Evolutionary conservation across 2,888 invertebrate genomes (phyloP).

Genomic region (Acronicta psi): DNA sequence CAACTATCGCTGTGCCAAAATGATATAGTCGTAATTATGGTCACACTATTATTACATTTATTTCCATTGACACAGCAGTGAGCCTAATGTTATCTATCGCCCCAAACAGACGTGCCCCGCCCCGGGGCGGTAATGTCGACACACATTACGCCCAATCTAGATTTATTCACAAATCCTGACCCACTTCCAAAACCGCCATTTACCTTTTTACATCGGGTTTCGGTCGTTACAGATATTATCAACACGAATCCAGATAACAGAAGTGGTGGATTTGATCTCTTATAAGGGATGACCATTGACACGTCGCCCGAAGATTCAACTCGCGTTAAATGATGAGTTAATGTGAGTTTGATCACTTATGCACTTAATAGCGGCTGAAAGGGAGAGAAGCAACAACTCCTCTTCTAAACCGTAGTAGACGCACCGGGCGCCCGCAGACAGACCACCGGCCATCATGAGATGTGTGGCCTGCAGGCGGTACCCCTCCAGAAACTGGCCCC

Average conservation of each 20-base stretch:
- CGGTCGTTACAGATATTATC: conserved; percentile 55
- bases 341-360: no score
- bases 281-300: conserved; percentile 23
- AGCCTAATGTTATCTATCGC: conserved; percentile 49
- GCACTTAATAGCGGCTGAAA: no score
- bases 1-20: not conserved
- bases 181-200: conserved; percentile 69
- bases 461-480: no score
- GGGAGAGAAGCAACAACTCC: no score
- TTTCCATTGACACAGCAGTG: conserved; percentile 43
- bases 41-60: conserved; percentile 47
- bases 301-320: not conserved
- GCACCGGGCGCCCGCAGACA: no score
- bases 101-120: conserved; percentile 41
- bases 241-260: conserved; percentile 42
- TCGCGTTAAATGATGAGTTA: not conserved
- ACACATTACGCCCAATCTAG: conserved; percentile 74
- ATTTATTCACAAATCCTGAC: conserved; percentile 77
- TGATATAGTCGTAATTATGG: conserved; percentile 27
- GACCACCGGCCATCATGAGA: no score
- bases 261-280: conserved; percentile 27
- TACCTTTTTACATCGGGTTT: conserved; percentile 62
- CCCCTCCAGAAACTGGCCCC: no score
- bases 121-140: conserved; percentile 66
- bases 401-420: no score